Percentiles rank a stretch among this genome's conserved stretches.
Evolutionary conservation across 2,888 invertebrate genomes (phyloP).

Genomic region (Nephrotoma guestfalica): DNA sequence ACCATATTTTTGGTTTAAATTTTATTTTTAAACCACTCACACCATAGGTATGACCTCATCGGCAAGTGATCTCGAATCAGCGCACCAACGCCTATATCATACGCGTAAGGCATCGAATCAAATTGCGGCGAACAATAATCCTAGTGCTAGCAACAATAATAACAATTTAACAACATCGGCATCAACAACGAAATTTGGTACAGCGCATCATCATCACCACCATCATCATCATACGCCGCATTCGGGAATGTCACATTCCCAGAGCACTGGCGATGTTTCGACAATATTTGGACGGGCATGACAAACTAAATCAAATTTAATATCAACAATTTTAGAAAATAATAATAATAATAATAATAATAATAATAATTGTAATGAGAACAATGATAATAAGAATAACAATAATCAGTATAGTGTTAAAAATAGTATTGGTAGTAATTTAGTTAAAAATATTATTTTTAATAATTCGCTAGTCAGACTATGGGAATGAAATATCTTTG

Average conservation of each 20-base stretch:
- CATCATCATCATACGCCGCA: constrained; percentile 12
- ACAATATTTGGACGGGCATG: constrained; percentile 50
- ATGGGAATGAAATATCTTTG: not conserved
- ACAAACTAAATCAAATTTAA: constrained; percentile 20
- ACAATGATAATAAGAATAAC: not conserved
- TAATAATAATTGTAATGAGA: not conserved
- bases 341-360: not conserved
- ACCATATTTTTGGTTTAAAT: not conserved
- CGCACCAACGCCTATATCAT: constrained; percentile 30
- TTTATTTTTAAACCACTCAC: not conserved
- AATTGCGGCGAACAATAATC: not conserved
- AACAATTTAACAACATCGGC: constrained; percentile 6
- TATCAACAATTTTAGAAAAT: constrained; percentile 1
- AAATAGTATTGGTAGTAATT: not conserved
- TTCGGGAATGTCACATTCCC: constrained; percentile 40
- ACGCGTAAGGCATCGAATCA: constrained; percentile 1
- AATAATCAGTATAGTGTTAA: not conserved
- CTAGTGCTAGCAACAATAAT: not conserved
- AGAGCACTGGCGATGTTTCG: constrained; percentile 49
- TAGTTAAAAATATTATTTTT: not conserved
- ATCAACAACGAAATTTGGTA: constrained; percentile 5
- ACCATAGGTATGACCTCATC: constrained; percentile 25
- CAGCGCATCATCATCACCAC: constrained; percentile 15
- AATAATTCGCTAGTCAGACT: constrained; percentile 3
- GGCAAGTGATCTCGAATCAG: constrained; percentile 26